A percentile compares a stretch with the other conserved stretches of the same genome.
Conservation (phyloP, 2,113 vertebrate genomes). For the Engystomops pustulosus region DNA sequence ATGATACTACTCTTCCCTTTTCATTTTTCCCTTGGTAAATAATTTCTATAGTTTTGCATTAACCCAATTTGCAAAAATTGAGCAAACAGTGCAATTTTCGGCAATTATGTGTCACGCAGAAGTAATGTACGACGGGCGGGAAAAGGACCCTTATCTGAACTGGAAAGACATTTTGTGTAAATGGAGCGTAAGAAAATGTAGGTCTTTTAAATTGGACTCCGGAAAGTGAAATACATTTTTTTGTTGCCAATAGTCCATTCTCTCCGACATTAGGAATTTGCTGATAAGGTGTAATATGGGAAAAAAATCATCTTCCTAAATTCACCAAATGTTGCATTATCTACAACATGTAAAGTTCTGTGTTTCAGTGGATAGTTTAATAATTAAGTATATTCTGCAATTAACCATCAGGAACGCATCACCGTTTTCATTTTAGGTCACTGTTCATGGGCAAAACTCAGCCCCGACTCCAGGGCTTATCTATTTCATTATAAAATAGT, state of each 20-base stretch:
- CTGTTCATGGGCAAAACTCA: slow-evolving; percentile 3
- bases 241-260: slow-evolving; percentile 20
- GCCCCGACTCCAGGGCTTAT: not conserved
- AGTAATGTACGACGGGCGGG: slow-evolving; percentile 61
- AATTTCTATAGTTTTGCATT: slow-evolving; percentile 67
- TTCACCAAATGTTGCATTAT: slow-evolving; percentile 30
- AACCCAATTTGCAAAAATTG: slow-evolving; percentile 68
- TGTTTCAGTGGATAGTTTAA: slow-evolving; percentile 31
- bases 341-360: slow-evolving; percentile 32
- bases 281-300: slow-evolving; percentile 30
- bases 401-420: slow-evolving; percentile 24
- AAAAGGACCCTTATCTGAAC: slow-evolving; percentile 46
- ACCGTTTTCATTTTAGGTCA: slow-evolving; percentile 33
- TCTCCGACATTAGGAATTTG: slow-evolving; percentile 41
- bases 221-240: slow-evolving; percentile 31
- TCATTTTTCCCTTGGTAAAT: slow-evolving; percentile 54
- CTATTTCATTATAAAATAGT: slow-evolving; percentile 36
- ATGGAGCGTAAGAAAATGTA: slow-evolving; percentile 60
- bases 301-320: slow-evolving; percentile 18
- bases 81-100: slow-evolving; percentile 68
- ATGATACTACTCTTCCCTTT: slow-evolving; percentile 53
- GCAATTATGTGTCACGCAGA: slow-evolving; percentile 59
- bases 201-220: slow-evolving; percentile 40
- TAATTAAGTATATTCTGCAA: slow-evolving; percentile 34
- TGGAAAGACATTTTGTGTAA: slow-evolving; percentile 66